These are phyloP conservation scores for Pseudomyrmex gracilis DNA, from an alignment of 1,140 invertebrate genomes.

Conservation along the genomic window DNA sequence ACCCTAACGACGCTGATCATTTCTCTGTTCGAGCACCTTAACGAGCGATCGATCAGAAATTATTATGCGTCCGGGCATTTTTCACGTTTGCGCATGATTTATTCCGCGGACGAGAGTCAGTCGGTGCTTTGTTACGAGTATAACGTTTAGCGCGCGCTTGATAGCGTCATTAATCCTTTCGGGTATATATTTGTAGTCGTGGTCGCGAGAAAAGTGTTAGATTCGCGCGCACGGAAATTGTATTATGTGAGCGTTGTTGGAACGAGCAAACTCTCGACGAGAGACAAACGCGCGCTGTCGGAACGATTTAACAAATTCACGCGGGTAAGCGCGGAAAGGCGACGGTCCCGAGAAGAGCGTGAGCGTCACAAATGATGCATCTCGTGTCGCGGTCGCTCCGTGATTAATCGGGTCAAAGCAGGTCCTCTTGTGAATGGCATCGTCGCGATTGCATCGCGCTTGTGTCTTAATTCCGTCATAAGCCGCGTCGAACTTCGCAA, in stretches of 20 bases:
- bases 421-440: slow-evolving; percentile 19
- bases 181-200: slow-evolving; percentile 46
- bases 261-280: slow-evolving; percentile 31
- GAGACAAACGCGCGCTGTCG: slow-evolving; percentile 49
- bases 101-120: slow-evolving; percentile 43
- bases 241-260: slow-evolving; percentile 47
- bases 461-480: slow-evolving; percentile 21
- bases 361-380: slow-evolving; percentile 49
- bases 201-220: slow-evolving; percentile 56
- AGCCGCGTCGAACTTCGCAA: background rate
- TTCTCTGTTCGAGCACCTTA: slow-evolving; percentile 21
- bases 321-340: slow-evolving; percentile 39
- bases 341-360: slow-evolving; percentile 42
- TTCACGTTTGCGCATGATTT: slow-evolving; percentile 43
- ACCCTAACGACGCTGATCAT: background rate
- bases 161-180: slow-evolving; percentile 61
- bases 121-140: slow-evolving; percentile 53
- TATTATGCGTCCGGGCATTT: slow-evolving; percentile 47
- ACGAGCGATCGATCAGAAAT: slow-evolving; percentile 55
- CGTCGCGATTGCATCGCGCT: slow-evolving; percentile 10
- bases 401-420: slow-evolving; percentile 48
- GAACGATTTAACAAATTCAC: slow-evolving; percentile 45
- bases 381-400: slow-evolving; percentile 29
- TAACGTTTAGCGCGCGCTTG: slow-evolving; percentile 56
- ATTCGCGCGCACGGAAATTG: slow-evolving; percentile 53